Evolutionary conservation across 2,888 invertebrate species (phyloP), one percentile per base, ranked within the genome.

Genomic region (Blera fallax): DNA sequence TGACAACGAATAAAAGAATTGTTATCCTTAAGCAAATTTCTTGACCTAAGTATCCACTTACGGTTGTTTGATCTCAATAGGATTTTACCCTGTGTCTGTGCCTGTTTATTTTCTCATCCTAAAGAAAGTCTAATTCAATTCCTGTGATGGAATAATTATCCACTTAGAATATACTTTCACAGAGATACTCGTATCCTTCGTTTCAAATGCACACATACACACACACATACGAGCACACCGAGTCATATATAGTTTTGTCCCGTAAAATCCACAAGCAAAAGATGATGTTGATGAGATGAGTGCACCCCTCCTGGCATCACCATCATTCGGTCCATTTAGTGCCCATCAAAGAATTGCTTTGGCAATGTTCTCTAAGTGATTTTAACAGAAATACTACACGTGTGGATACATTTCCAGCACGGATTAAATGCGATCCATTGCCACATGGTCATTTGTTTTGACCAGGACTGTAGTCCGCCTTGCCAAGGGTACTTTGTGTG

Each of bases 391-490:
- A 40, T 50, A 60, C 64, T 67, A 50, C 50, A 65, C 79, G 65
- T 80, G 58, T 64, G 60, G 60, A 65, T 70, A 85, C 76, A 77
- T 78, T 73, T 78, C 45, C 54, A 48, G 52, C 65, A 67, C 48
- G 62, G 67, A 85, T 85, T 81, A 81, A 72, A 81, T 70, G 76
- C 69, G 32, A 84, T 79, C 70, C 79, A 84, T 70, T 77, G 72
- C 67, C 72, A 77, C 65, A 76, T 70, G 72, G 48, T 72, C 34
- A 72, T 81, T 72, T 58, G 45, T 62, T 72, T 67, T 1, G 54
- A 14, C 50, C 40, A 43, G 69, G 45, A 52, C 27, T 16, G 11
- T 4, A 34, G 16, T 8, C 27, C 32, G 27, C 45, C 11, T 21
- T 54, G 18, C 43, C 2, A 24, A 21, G 52, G 52, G 27, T 54